Base-by-base conservation (phyloP, 1,140 invertebrate species). In the Drosophila littoralis region DNA sequence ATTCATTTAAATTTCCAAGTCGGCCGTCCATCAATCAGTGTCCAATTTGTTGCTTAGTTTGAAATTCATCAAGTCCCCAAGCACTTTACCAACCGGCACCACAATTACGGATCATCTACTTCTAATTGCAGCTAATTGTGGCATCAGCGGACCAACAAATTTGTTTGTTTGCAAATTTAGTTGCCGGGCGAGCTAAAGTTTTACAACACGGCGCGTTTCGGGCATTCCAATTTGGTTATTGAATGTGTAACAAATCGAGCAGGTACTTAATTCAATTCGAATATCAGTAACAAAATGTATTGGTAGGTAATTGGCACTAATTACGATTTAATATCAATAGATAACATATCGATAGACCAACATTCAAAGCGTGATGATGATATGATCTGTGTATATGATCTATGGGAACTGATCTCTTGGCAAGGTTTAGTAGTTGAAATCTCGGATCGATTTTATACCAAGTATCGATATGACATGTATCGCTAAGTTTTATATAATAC, bases 131-230 rank as follows among this genome's bases (percentile, higher is more conserved):
- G 48, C 70, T 59, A 67, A 73, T 73, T 73, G 64, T 33, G 63
- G 54, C 17, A 54, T 13, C 45, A 63, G 46, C 48, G 38, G 51
- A 66, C 58, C 55, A 58, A 67, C 54, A 66, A 72, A 71, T 79
- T 70, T 60, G 52, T 83, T 67, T 58, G 43, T 45, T 50, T 72
- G 60, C 75, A 73, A 82, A 82, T 75, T 57, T 61, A 64, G 51
- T 79, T 66, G 57, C 60, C 63, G 48, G 55, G 42, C 57, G 54
- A 57, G 70, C 78, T 64, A 67, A 60, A 64, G 13, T 55, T 35
- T 36, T 46, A 54, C 7, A 9, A 7, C 10, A 10, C 7, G n/a
- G 5, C 22, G 22, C 22, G 22, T 5, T 28, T 28, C 1, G 28
- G 57, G 22, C 50, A 46, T 50, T 8, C 8, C 7, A 1, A 8